Percentiles rank a stretch among this genome's conserved stretches.
phyloP scores from a whole-genome alignment of 2,797 vertebrate species.

The Alfaro cultratus region DNA sequence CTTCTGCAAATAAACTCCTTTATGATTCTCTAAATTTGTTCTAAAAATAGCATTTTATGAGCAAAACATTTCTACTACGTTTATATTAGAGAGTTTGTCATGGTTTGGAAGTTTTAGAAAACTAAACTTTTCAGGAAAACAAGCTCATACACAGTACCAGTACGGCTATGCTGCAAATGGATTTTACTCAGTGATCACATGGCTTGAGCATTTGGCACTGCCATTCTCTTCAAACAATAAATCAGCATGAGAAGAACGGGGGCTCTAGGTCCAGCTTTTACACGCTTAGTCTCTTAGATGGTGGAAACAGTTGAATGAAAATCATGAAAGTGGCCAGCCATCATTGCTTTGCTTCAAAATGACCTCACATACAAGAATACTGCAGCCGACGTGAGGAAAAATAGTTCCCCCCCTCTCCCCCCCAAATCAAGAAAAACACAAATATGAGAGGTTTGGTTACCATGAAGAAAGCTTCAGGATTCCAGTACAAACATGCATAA shows the following conservation, averaged over 20 bases:
- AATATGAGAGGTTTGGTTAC: not conserved
- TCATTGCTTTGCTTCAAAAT: not conserved
- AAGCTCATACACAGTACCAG: conserved; percentile 25
- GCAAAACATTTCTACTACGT: not conserved
- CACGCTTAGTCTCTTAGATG: conserved; percentile 64
- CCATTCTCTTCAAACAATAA: conserved; percentile 62
- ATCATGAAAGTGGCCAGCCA: not conserved
- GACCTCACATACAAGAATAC: not conserved
- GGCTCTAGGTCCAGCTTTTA: conserved; percentile 27
- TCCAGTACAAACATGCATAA: not conserved
- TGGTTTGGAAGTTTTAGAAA: not conserved
- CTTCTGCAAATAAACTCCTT: not conserved
- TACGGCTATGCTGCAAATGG: conserved; percentile 42
- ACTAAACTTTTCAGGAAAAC: not conserved
- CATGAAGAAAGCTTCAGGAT: not conserved
- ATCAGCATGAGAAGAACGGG: conserved; percentile 27
- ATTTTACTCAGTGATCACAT: conserved; percentile 48
- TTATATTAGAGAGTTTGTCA: not conserved
- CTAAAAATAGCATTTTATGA: not conserved
- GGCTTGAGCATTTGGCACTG: conserved; percentile 60
- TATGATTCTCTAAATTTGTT: not conserved
- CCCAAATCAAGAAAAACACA: conserved; percentile 66
- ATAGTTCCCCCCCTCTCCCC: no score
- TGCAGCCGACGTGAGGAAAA: not conserved
- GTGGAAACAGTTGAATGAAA: conserved; percentile 69